Evolutionary conservation across 2,113 vertebrate genomes (phyloP).

Genomic region (Numenius arquata): DNA sequence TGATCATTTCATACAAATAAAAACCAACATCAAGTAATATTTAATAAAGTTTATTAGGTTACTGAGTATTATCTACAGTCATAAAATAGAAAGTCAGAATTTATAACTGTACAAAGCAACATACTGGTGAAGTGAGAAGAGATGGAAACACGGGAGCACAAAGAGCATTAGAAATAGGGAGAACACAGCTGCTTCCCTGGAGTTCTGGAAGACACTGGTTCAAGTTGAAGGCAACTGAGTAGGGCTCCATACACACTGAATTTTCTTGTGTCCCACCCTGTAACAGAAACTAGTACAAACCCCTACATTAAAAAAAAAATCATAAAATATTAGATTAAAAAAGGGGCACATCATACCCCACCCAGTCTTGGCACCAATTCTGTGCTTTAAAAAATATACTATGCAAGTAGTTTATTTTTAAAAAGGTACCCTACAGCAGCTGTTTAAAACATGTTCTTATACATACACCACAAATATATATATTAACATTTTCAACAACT

Average conservation of each 20-base stretch:
- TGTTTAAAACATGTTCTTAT: constrained; percentile 72
- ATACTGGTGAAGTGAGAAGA: constrained; percentile 7
- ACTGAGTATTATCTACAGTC: constrained; percentile 85
- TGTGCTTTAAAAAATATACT: constrained; percentile 79
- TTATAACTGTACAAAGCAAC: constrained; percentile 79
- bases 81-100: constrained; percentile 78
- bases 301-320: not conserved
- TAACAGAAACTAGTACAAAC: constrained; percentile 19
- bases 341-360: constrained; percentile 49
- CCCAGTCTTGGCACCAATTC: constrained; percentile 73
- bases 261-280: constrained; percentile 13
- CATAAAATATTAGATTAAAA: constrained; percentile 53
- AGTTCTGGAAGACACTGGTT: constrained; percentile 27
- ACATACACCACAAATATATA: constrained; percentile 76
- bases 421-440: constrained; percentile 80
- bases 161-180: not conserved
- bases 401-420: constrained; percentile 67
- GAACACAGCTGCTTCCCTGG: constrained; percentile 37
- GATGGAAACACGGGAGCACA: not conserved
- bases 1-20: not conserved
- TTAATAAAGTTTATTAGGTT: constrained; percentile 93
- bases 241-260: constrained; percentile 7
- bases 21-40: not conserved
- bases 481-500: constrained; percentile 82
- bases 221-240: constrained; percentile 10